Base-by-base conservation (phyloP, 2,797 vertebrate genomes). In the Sebastes reedi region DNA sequence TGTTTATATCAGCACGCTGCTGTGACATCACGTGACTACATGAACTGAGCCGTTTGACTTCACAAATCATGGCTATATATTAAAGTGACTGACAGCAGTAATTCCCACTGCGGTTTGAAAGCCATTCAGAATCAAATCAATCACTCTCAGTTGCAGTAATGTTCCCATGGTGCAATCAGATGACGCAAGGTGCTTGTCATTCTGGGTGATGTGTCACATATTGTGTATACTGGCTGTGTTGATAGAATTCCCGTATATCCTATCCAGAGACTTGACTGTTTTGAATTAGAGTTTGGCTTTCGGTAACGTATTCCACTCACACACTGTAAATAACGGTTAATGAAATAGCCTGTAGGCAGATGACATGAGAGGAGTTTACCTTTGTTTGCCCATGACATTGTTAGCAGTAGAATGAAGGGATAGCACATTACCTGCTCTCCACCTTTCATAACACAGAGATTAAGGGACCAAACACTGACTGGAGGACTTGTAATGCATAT, bases 21-120 rank as follows among this genome's bases (percentile, higher is more conserved):
- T 75, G 85, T 77, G 58, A 87, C 82, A 83, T 88, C 72, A 77
- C 3, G 29, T 80, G 81, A 80, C 82, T 30, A 8, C 75, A 72
- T 55, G 13, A 77, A 65, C 36, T 8, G 13, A 62, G 60, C 62
- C 39, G 80, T 75, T 76, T 52, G 13, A 67, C 72, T 89, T 82
- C 71, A 84, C 75, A 85, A 82, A 75, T 75, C 42, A 60, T 54
- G 62, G 30, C 79, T 64, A 9, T 75, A 80, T 77, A 77, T 84
- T 67, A 74, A 66, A 77, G 58, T 78, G 80, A 83, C 58, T 89
- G 90, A 81, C 82, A 77, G 87, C 77, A 54, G 67, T 69, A 83
- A 88, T 88, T 91, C 68, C 87, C 79, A 82, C 67, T 67, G 82
- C 69, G 84, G 82, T 79, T 87, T 78, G 67, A 89, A 88, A 84